Evolutionary conservation across 1,140 invertebrate genomes (phyloP).

Genomic region (Anoplolepis gracilipes): DNA sequence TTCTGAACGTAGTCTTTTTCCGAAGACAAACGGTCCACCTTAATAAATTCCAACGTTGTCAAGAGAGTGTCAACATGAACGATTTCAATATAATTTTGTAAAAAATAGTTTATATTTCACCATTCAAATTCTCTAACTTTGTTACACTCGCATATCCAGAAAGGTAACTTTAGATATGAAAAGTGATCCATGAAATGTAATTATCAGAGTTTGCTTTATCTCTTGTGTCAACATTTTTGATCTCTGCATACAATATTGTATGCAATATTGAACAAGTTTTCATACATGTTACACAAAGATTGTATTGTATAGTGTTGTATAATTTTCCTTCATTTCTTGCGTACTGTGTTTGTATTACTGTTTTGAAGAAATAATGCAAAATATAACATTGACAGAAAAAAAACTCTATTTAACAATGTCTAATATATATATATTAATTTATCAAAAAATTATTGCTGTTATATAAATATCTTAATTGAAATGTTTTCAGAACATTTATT

Average conservation of each 20-base stretch:
- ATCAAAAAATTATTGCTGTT: background rate
- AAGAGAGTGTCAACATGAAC: constrained; percentile 68
- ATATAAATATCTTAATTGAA: background rate
- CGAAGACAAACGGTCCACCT: background rate
- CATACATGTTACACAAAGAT: background rate
- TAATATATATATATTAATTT: background rate
- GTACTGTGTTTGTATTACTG: background rate
- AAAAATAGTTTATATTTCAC: background rate
- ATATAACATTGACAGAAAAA: background rate
- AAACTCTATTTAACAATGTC: background rate
- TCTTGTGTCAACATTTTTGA: constrained; percentile 7
- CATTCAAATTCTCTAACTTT: background rate
- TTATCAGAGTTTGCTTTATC: background rate
- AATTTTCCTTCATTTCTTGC: background rate
- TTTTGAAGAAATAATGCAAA: background rate
- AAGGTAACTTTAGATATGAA: too few species aligned
- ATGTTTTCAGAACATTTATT: background rate
- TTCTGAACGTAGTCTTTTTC: background rate
- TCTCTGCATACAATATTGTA: background rate
- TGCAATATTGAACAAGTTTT: background rate
- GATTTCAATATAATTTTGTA: background rate
- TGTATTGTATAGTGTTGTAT: background rate
- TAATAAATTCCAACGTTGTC: constrained; percentile 56
- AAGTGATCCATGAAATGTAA: background rate
- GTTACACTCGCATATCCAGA: too few species aligned